These are phyloP conservation scores for Psococerastis gibbosa DNA, from an alignment of 2,888 invertebrate genomes.

Conservation along the genomic window DNA sequence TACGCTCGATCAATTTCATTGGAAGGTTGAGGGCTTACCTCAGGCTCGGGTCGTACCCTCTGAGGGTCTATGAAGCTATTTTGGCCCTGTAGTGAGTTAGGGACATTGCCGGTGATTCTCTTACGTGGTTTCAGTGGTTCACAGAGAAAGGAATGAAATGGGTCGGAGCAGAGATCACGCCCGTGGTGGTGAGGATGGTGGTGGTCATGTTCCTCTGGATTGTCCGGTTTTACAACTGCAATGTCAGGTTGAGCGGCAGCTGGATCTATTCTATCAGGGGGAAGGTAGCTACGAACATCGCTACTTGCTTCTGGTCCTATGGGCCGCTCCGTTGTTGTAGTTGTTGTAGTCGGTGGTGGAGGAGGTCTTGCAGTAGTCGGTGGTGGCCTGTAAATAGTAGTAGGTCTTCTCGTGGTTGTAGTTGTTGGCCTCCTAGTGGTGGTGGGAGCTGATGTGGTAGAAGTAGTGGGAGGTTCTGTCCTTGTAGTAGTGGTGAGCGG, in stretches of 20 bases:
- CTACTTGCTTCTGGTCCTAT: not conserved
- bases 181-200: not conserved
- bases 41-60: not conserved
- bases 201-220: not conserved
- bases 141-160: slow-evolving; percentile 7
- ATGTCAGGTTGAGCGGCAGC: not conserved
- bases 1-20: slow-evolving; percentile 9
- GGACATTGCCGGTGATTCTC: slow-evolving; percentile 4
- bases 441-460: not conserved
- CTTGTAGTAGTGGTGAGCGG: slow-evolving; percentile 4
- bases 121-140: slow-evolving; percentile 1
- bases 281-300: slow-evolving; percentile 5
- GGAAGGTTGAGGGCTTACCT: slow-evolving; percentile 5
- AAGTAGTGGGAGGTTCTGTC: not conserved
- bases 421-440: slow-evolving; percentile 6
- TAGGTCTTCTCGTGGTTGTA: slow-evolving; percentile 3
- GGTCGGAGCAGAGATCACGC: slow-evolving; percentile 7
- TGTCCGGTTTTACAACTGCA: slow-evolving; percentile 1
- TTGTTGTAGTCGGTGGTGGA: not conserved
- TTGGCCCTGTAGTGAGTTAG: slow-evolving; percentile 1
- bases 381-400: not conserved
- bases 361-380: not conserved
- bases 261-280: slow-evolving; percentile 1
- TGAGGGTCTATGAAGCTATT: not conserved
- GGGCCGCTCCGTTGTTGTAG: not conserved